Evolutionary conservation across 2,797 vertebrate genomes (phyloP).

Genomic region (Salarias fasciatus): DNA sequence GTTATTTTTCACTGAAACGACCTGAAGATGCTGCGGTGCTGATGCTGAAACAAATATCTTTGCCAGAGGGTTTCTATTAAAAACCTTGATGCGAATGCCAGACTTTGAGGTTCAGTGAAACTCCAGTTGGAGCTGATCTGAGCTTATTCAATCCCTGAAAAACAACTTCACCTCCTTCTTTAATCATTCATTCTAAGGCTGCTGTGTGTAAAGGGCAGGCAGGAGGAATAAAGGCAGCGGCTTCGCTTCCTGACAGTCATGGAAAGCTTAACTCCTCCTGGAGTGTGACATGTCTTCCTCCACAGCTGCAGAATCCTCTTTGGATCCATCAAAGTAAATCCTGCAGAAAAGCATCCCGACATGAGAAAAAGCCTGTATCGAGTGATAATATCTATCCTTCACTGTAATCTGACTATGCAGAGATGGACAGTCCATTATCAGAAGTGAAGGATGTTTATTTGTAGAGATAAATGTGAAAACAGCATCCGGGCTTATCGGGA

Average conservation of each 20-base stretch:
- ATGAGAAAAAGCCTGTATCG: conserved; percentile 26
- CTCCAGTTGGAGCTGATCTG: conserved; percentile 28
- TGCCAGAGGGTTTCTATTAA: conserved; percentile 45
- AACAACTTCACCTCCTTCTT: not conserved
- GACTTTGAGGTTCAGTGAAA: conserved; percentile 34
- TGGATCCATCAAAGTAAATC: conserved; percentile 27
- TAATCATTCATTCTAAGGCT: not conserved
- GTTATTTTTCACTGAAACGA: conserved; percentile 70
- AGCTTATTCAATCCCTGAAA: conserved; percentile 10
- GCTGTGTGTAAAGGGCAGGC: not conserved
- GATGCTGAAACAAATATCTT: conserved; percentile 34
- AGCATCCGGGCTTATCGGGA: not conserved
- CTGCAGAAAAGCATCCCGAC: conserved; percentile 32
- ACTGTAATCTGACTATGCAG: conserved; percentile 29
- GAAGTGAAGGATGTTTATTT: conserved; percentile 24
- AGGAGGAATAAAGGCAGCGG: conserved; percentile 6
- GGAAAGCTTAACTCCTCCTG: not conserved
- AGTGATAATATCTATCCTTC: conserved; percentile 33
- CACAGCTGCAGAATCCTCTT: not conserved
- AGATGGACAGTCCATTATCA: conserved; percentile 36
- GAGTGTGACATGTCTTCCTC: conserved; percentile 18
- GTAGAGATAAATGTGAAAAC: conserved; percentile 2
- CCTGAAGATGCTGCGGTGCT: conserved; percentile 49
- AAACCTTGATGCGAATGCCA: conserved; percentile 35
- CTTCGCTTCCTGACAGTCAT: not conserved